Evolutionary conservation across 1,140 invertebrate genomes (phyloP).

Genomic region (Spodoptera litura): DNA sequence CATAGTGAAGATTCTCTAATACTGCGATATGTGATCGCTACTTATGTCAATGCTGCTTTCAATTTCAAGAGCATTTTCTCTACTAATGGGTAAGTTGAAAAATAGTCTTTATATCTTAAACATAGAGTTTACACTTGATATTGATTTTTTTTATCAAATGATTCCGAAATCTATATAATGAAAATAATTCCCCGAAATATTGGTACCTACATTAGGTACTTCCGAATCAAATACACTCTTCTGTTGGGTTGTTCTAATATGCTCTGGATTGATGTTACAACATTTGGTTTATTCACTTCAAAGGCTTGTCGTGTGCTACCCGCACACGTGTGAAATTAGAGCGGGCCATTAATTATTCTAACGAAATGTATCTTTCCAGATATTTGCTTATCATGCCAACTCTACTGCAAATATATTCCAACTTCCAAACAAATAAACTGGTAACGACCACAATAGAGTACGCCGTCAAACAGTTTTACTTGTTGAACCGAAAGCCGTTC

Average conservation of each 20-base stretch:
- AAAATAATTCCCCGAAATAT: too few relatives aligned
- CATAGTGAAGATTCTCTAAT: conserved; percentile 99
- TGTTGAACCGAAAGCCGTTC: conserved; percentile 99
- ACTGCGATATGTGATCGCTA: conserved; percentile 97
- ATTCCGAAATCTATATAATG: not conserved
- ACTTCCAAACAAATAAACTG: conserved; percentile 98
- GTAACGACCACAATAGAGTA: conserved; percentile 98
- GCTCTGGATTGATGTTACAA: too few relatives aligned
- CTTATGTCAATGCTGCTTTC: conserved; percentile 98
- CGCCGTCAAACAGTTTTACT: conserved; percentile 99
- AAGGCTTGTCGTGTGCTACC: too few relatives aligned
- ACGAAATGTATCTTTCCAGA: conserved; percentile 82
- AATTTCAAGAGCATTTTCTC: conserved; percentile 99
- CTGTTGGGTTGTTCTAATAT: too few relatives aligned
- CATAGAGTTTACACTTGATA: not conserved
- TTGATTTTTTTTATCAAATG: not conserved
- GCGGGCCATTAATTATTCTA: too few relatives aligned
- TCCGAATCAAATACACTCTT: too few relatives aligned
- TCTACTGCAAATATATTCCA: conserved; percentile 97
- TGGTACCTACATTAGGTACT: too few relatives aligned
- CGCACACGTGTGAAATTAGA: too few relatives aligned
- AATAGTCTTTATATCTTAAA: not conserved
- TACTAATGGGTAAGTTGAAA: conserved; percentile 93
- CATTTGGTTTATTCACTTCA: too few relatives aligned
- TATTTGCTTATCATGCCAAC: conserved; percentile 99